A percentile compares a stretch with the other conserved stretches of the same genome.
Evolutionary conservation across 2,113 vertebrate genomes (phyloP).

Genomic region (Onychorhynchus coronatus): DNA sequence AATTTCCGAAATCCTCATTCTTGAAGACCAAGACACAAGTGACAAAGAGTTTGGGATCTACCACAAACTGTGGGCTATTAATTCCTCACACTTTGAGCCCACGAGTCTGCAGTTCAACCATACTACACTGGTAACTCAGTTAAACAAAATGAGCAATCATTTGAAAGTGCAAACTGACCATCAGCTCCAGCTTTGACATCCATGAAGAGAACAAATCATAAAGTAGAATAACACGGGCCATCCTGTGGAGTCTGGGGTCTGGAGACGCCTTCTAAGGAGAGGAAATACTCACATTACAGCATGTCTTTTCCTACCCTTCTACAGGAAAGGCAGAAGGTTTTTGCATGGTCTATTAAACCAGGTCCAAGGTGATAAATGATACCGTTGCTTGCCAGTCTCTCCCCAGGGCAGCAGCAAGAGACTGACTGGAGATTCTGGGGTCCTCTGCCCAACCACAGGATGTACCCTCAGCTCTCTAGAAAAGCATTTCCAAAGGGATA

Average conservation of each 20-base stretch:
- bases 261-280: not conserved
- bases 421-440: not conserved
- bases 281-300: not conserved
- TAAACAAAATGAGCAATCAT: not conserved
- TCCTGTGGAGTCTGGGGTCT: not conserved
- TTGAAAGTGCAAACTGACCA: not conserved
- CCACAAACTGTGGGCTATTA: not conserved
- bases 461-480: not conserved
- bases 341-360: not conserved
- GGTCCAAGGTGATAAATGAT: not conserved
- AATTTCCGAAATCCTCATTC: not conserved
- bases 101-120: not conserved
- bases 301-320: not conserved
- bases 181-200: not conserved
- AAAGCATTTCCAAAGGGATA: not conserved
- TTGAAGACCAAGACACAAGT: not conserved
- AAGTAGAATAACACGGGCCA: not conserved
- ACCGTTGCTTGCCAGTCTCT: not conserved
- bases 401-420: not conserved
- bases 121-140: not conserved
- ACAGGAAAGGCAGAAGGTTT: not conserved
- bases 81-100: not conserved
- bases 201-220: not conserved
- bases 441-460: not conserved
- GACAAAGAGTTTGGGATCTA: not conserved